Evolutionary conservation across 2,888 invertebrate species (phyloP).

Genomic region (Microplitis deprimator): DNA sequence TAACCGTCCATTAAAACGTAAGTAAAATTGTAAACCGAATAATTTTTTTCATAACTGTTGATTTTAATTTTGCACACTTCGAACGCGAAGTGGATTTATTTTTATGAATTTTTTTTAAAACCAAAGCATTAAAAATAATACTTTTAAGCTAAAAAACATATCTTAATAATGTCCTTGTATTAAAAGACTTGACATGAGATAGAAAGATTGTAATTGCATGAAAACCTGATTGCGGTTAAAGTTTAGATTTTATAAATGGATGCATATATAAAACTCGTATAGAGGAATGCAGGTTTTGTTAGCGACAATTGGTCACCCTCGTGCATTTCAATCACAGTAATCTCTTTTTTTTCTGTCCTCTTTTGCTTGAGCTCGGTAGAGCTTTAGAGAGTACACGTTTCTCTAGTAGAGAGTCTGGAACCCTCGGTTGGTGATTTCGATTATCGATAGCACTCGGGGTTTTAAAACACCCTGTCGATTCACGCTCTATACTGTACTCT

Average conservation of each 20-base stretch:
- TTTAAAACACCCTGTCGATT: slow-evolving; percentile 68
- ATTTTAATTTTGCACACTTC: too few relatives aligned
- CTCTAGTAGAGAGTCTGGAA: slow-evolving; percentile 24
- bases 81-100: too few relatives aligned
- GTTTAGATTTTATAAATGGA: background rate
- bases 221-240: background rate
- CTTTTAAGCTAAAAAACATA: too few relatives aligned
- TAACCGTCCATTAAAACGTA: too few relatives aligned
- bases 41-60: too few relatives aligned
- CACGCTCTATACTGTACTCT: slow-evolving; percentile 39
- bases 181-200: background rate
- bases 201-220: background rate
- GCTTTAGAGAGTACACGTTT: slow-evolving; percentile 9
- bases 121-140: too few relatives aligned
- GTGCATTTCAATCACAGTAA: slow-evolving; percentile 54
- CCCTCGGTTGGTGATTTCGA: slow-evolving; percentile 62
- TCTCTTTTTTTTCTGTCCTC: slow-evolving; percentile 29
- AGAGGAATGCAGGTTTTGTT: slow-evolving; percentile 55
- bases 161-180: too few relatives aligned
- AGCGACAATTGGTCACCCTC: slow-evolving; percentile 60
- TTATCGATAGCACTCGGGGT: slow-evolving; percentile 68
- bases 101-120: too few relatives aligned
- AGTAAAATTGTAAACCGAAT: too few relatives aligned
- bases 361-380: background rate
- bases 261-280: background rate